Evolutionary conservation across 2,113 vertebrate species (phyloP), one percentile per base, ranked within the genome.

Genomic region (Corythornis vintsioides): DNA sequence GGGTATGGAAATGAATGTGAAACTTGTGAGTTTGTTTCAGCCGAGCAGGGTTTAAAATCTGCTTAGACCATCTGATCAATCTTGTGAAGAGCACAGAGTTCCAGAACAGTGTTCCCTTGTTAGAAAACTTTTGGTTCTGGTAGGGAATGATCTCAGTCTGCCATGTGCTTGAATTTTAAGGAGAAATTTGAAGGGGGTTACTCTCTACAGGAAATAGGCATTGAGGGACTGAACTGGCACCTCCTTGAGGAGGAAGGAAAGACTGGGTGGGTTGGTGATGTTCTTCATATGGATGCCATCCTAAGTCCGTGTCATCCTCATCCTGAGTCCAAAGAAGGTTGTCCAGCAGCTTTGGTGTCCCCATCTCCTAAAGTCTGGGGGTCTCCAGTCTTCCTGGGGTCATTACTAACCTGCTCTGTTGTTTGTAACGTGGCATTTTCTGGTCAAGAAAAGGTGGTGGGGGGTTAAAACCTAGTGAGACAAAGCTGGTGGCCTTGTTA

Each of bases 11-110:
- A 96, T 96, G 88, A 94, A 74, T 88, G 63, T 95, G 69, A 86
- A 93, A 92, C 81, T 81, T 72, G 86, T 67, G 89, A 88, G 72
- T 81, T 88, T 85, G 69, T 93, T 96, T 96, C 87, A 94, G 78
- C 88, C 94, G 88, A 95, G 93, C 93, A 67, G 91, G n/a, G 78
- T 94, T 96, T 88, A 77, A 91, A 95, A 92, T 95, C 19, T 29
- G 91, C 91, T 94, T 73, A 79, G 90, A 81, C 94, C 94, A 93
- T 95, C 89, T 94, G 88, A 96, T 94, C 42, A 42, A 35, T 89
- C 94, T 75, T 82, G 80, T 96, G 94, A 79, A 91, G 85, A 82
- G 91, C 91, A 78, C 90, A 75, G 69, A 73, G 93, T 94, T 95
- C 93, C 93, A 86, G 90, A 94, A 70, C 56, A 83, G 78, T 3